phyloP scores from a whole-genome alignment of 2,888 invertebrate species.

The Orthosia gracilis region DNA sequence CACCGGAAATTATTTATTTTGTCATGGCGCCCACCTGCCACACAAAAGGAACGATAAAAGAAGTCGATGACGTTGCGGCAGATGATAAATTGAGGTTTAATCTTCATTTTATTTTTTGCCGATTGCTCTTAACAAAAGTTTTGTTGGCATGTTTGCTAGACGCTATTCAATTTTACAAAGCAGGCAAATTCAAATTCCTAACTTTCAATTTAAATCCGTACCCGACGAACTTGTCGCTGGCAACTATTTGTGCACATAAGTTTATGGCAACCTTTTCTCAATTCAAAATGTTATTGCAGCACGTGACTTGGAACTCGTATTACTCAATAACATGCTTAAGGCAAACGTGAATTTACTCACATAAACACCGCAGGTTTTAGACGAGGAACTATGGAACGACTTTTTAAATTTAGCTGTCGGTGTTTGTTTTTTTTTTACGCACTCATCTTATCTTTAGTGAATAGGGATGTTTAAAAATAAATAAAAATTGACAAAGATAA shows the following conservation, averaged over 20 bases:
- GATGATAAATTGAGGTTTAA: slow-evolving; percentile 51
- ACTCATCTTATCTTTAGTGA: slow-evolving; percentile 37
- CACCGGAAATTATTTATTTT: slow-evolving; percentile 80
- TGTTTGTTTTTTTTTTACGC: slow-evolving; percentile 25
- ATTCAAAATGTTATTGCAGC: slow-evolving; percentile 50
- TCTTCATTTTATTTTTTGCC: slow-evolving; percentile 31
- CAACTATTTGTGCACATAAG: slow-evolving; percentile 30
- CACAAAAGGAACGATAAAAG: slow-evolving; percentile 71
- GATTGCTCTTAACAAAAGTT: slow-evolving; percentile 5
- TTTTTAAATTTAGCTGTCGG: neutral
- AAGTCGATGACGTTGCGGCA: slow-evolving; percentile 52
- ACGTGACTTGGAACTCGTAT: slow-evolving; percentile 42
- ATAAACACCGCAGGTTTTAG: slow-evolving; percentile 10
- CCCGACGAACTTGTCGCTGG: slow-evolving; percentile 13
- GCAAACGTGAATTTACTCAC: slow-evolving; percentile 34
- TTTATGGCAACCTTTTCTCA: slow-evolving; percentile 45
- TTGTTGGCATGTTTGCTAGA: slow-evolving; percentile 28
- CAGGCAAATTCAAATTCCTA: slow-evolving; percentile 1
- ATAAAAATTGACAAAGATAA: no score
- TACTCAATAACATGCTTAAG: slow-evolving; percentile 53
- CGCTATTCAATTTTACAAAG: slow-evolving; percentile 12
- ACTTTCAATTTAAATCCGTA: neutral
- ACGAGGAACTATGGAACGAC: neutral
- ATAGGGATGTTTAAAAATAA: no score
- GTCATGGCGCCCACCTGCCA: slow-evolving; percentile 77